Conservation (phyloP, 1,140 invertebrate genomes). For the Melitaea cinxia region DNA sequence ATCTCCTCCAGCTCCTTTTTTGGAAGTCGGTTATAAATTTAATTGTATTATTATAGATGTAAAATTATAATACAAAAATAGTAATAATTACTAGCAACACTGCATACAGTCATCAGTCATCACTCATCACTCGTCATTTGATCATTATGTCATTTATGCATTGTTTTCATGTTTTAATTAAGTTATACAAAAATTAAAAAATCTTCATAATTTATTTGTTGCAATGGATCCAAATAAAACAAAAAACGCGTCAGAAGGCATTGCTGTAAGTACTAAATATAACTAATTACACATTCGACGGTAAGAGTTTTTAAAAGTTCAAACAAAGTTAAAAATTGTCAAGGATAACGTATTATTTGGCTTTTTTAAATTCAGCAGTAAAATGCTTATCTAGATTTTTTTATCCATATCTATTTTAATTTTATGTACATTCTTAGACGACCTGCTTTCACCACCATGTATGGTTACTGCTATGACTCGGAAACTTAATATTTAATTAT, state of each 20-base stretch:
- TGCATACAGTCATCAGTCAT: background rate
- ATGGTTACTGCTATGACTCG: too few species aligned
- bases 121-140: too few species aligned
- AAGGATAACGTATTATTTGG: too few species aligned
- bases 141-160: constrained; percentile 19
- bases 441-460: too few species aligned
- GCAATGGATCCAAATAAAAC: constrained; percentile 59
- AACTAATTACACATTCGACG: background rate
- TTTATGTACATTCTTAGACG: too few species aligned
- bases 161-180: constrained; percentile 27
- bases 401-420: too few species aligned
- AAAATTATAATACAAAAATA: background rate
- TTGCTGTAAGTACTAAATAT: constrained; percentile 62
- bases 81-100: background rate
- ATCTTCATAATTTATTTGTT: constrained; percentile 11
- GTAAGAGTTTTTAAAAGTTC: background rate
- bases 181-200: constrained; percentile 11
- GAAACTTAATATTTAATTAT: too few species aligned
- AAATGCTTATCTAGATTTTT: too few species aligned
- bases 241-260: constrained; percentile 75
- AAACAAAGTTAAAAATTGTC: background rate
- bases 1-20: too few species aligned
- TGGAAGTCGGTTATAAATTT: background rate
- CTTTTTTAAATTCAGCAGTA: too few species aligned
- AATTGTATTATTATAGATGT: background rate